Evolutionary conservation across 2,797 vertebrate genomes (phyloP).

Genomic region (Mastacembelus armatus): DNA sequence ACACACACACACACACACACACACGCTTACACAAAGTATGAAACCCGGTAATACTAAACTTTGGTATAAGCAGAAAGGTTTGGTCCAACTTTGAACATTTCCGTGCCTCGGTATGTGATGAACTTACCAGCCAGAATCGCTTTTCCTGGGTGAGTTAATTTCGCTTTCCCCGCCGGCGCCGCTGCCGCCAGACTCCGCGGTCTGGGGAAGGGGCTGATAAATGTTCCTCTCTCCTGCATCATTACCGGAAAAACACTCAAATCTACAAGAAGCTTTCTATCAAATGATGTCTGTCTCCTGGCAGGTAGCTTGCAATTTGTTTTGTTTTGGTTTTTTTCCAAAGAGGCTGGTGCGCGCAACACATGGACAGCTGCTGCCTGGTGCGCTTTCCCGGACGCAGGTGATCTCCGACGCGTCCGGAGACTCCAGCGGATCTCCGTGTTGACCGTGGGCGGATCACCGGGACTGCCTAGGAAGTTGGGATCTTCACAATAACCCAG

Average conservation of each 20-base stretch:
- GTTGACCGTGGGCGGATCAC: slow-evolving; percentile 60
- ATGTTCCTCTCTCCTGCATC: slow-evolving; percentile 75
- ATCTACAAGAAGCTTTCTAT: background rate
- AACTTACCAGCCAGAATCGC: slow-evolving; percentile 93
- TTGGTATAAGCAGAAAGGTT: background rate
- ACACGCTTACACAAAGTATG: background rate
- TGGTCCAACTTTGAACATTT: background rate
- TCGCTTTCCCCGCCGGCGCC: slow-evolving; percentile 87
- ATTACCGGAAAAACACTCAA: background rate
- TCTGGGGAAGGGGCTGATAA: slow-evolving; percentile 62
- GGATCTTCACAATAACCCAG: slow-evolving; percentile 12
- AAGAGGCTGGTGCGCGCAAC: slow-evolving; percentile 41
- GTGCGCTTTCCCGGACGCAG: slow-evolving; percentile 48
- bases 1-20: no score
- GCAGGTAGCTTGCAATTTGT: background rate
- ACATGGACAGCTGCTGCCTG: slow-evolving; percentile 29
- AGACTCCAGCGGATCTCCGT: slow-evolving; percentile 25
- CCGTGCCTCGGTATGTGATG: background rate
- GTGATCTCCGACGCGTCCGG: slow-evolving; percentile 34
- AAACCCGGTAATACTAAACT: no score
- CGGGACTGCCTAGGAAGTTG: slow-evolving; percentile 56
- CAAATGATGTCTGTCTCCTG: background rate
- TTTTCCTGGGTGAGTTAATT: slow-evolving; percentile 94
- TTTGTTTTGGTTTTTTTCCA: no score
- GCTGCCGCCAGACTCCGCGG: slow-evolving; percentile 86